Evolutionary conservation across 2,888 invertebrate species (phyloP), one percentile per base, ranked within the genome.

Genomic region (Criorhina ranunculi): DNA sequence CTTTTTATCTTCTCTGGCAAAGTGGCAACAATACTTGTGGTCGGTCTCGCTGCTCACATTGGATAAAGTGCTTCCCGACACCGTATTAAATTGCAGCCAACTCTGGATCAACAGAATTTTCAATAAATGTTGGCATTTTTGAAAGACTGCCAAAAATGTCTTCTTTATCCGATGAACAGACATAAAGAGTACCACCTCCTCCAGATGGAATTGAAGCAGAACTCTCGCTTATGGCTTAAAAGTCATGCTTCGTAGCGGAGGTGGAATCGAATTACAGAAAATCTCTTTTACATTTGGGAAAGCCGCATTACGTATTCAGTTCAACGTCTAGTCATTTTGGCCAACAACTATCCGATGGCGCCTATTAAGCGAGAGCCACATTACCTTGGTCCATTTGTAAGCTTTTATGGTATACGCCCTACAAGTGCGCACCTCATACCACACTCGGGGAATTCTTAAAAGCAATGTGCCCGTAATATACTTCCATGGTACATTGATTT

Each of bases 401-500:
- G 53, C 46, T 53, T 66, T 59, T 67, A 35, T 51, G 33, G 37
- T 35, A n/a, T 33, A 19, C 53, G 37, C n/a, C 51, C 33, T 40
- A 62, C 60, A 62, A 60, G 42, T 59, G 60, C 40, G 42, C 62
- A 19, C 35, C 46, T 24, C 49, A 60, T 19, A 7, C 40, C 46
- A 44, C 51, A 60, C 24, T 40, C 57, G 55, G 46, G 72, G 72
- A 37, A 69, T 80, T 62, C 83, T 73, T 83, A 83, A 83, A 83
- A 83, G 79, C 79, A 83, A 83, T 83, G 42, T 42, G 62, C 69
- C 62, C 79, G 59, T 83, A 79, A 83, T 83, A 83, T 79, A 83
- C 79, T 83, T 79, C 79, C 72, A 83, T 83, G 83, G 83, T 72
- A 83, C 83, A 83, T 83, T 83, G 83, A 79, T 83, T 83, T 83